Evolutionary conservation across 2,888 invertebrate species (phyloP), one percentile per base, ranked within the genome.

Genomic region (Lamellibrachia columna): DNA sequence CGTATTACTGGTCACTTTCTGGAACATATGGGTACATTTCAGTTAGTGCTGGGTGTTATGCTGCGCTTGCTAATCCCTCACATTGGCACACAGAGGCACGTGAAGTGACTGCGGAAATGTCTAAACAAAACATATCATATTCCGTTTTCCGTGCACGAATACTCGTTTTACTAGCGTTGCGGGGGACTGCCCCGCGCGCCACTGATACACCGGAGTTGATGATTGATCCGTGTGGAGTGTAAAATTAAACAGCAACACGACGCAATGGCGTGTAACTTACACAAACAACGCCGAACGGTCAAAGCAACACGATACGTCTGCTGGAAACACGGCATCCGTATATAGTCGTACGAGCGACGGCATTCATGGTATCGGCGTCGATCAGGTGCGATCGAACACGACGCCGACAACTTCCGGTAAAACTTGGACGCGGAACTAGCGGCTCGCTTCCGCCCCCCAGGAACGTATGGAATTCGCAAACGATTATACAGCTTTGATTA

Each of bases 381-480:
- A 15, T 11, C 75, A 22, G 75, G 75, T 75, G 75, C 15, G 75
- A 75, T 75, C 75, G 22, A 75, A n/a, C n/a, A 22, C 75, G n/a
- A 22, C 75, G 75, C 75, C 75, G 15, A 22, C 75, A 75, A 75
- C 75, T 75, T 75, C 75, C 75, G 11, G 75, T 75, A 22, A 75
- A 75, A 75, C 75, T 75, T 22, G 75, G 75, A 75, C 75, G 75
- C 75, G 75, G 75, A 75, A 75, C 75, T 60, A 60, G 60, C 22
- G 60, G 1, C 11, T 1, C 15, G n/a, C 75, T 75, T 22, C 75
- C 75, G 75, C 22, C n/a, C 75, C 75, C 22, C 22, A 11, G n/a
- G 75, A 75, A 75, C 22, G 6, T 22, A 75, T 22, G 75, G 75
- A 75, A 75, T 75, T 75, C 75, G 3, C 75, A 75, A 75, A 11